A percentile compares a stretch with the other conserved stretches of the same genome.
Conservation (phyloP, 2,113 vertebrate genomes). For the Gnathonemus echidnorhynchus region DNA sequence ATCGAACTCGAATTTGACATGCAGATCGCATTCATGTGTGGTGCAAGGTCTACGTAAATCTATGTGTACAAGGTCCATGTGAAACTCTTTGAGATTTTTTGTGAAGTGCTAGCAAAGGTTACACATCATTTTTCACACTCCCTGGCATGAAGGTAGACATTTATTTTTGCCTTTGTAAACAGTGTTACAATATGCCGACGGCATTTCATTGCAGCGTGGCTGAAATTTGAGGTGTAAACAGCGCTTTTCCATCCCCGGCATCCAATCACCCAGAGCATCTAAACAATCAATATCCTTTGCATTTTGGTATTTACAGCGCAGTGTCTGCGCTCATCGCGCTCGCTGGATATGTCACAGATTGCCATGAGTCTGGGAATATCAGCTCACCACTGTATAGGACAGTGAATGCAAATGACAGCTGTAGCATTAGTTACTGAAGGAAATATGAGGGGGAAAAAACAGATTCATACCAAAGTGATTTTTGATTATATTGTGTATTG, state of each 20-base stretch:
- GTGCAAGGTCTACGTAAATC: neutral
- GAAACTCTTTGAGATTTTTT: neutral
- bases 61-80: neutral
- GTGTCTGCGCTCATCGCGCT: constrained; percentile 50
- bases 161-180: constrained; percentile 26
- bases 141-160: neutral
- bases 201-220: constrained; percentile 52
- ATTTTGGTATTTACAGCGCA: constrained; percentile 69
- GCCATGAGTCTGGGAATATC: constrained; percentile 21
- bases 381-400: neutral
- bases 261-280: constrained; percentile 61
- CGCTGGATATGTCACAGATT: constrained; percentile 58
- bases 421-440: neutral
- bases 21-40: neutral
- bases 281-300: constrained; percentile 76
- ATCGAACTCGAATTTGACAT: neutral
- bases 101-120: neutral
- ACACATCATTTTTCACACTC: neutral
- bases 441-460: neutral
- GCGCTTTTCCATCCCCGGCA: constrained; percentile 56
- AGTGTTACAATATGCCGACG: constrained; percentile 47
- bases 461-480: neutral
- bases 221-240: constrained; percentile 72
- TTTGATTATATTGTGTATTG: neutral
- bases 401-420: neutral